Evolutionary conservation across 1,140 invertebrate species (phyloP).

Genomic region (Trissolcus basalis): DNA sequence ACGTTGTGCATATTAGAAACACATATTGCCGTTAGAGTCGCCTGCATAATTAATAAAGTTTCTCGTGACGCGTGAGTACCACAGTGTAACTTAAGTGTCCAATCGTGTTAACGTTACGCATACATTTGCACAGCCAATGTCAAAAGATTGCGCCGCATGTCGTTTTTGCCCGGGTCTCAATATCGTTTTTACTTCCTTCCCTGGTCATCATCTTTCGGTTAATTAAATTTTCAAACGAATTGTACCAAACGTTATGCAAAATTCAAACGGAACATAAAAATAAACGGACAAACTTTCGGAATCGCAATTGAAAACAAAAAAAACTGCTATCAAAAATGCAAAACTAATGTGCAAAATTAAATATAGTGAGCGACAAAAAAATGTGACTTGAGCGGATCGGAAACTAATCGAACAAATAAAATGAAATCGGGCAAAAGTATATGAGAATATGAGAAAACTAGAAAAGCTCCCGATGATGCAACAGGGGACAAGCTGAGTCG

Average conservation of each 20-base stretch:
- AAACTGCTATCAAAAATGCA: too few relatives aligned
- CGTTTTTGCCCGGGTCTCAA: too few relatives aligned
- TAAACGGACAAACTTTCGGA: too few relatives aligned
- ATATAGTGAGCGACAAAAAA: background rate
- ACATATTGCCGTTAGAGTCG: slow-evolving; percentile 48
- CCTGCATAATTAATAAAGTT: slow-evolving; percentile 51
- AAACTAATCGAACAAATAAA: slow-evolving; percentile 14
- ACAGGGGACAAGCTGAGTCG: slow-evolving; percentile 70
- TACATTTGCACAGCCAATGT: slow-evolving; percentile 18
- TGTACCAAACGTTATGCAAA: too few relatives aligned
- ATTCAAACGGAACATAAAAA: too few relatives aligned
- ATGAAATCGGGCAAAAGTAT: slow-evolving; percentile 4
- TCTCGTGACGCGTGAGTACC: slow-evolving; percentile 30
- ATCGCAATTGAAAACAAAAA: too few relatives aligned
- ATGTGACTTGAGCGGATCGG: background rate
- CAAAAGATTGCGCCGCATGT: slow-evolving; percentile 1
- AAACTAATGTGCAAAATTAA: too few relatives aligned
- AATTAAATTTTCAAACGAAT: background rate
- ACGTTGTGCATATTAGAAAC: slow-evolving; percentile 45
- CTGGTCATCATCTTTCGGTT: too few relatives aligned
- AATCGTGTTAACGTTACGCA: slow-evolving; percentile 21
- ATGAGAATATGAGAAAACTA: slow-evolving; percentile 39
- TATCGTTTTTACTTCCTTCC: too few relatives aligned
- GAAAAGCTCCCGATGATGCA: slow-evolving; percentile 60
- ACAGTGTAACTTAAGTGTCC: slow-evolving; percentile 34